A percentile compares a stretch with the other conserved stretches of the same genome.
phyloP scores from a whole-genome alignment of 2,797 vertebrate species.

The Meda fulgida region DNA sequence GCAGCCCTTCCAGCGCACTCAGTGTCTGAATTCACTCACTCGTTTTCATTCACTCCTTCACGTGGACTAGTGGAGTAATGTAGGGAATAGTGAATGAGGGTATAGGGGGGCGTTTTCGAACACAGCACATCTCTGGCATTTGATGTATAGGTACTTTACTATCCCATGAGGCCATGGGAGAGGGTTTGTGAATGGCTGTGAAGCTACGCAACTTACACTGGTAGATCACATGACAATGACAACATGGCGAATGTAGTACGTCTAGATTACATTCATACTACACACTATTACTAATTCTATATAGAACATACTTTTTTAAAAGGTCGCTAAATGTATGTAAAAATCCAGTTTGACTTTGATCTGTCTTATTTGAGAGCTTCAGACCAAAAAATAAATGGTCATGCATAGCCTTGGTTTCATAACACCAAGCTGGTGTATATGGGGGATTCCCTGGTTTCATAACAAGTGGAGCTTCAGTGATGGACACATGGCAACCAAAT shows the following conservation, averaged over 20 bases:
- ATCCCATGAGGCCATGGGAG: background rate
- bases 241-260: background rate
- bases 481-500: conserved; percentile 38
- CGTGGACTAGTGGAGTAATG: too few species aligned
- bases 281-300: too few species aligned
- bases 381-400: conserved; percentile 61
- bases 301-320: too few species aligned
- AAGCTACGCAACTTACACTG: background rate
- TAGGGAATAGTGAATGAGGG: too few species aligned
- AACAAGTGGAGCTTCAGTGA: conserved; percentile 37
- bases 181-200: background rate
- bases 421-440: conserved; percentile 54
- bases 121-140: too few species aligned
- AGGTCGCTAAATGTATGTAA: too few species aligned
- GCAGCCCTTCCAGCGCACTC: too few species aligned
- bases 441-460: conserved; percentile 71
- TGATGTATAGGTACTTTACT: too few species aligned
- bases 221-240: background rate
- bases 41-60: too few species aligned
- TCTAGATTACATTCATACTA: background rate
- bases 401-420: conserved; percentile 66
- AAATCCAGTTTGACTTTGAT: conserved; percentile 45
- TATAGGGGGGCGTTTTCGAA: too few species aligned
- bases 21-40: too few species aligned
- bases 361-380: conserved; percentile 66